Percentiles rank a stretch among this genome's conserved stretches.
Conservation (phyloP, 2,797 vertebrate species). For the Knipowitschia caucasica region DNA sequence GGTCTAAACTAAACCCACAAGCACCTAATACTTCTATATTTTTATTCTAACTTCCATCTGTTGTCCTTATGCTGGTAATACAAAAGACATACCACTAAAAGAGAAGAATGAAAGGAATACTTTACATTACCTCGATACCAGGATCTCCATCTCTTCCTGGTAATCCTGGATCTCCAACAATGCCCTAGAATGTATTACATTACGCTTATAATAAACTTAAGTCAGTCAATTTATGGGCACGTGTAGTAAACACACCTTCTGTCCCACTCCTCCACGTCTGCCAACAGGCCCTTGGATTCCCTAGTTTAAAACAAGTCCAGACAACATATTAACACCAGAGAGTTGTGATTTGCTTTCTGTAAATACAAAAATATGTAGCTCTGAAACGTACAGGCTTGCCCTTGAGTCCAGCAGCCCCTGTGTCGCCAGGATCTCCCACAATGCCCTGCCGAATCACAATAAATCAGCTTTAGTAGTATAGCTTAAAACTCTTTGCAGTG, state of each 20-base stretch:
- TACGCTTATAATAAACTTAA: conserved; percentile 5
- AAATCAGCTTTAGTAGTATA: conserved; percentile 9
- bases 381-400: conserved; percentile 74
- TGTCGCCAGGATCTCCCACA: conserved; percentile 81
- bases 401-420: conserved; percentile 72
- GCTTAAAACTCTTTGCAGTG: conserved; percentile 2
- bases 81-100: no score
- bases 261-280: conserved; percentile 63
- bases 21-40: no score
- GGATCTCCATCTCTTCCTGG: conserved; percentile 76
- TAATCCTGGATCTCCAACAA: conserved; percentile 78
- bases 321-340: conserved; percentile 4
- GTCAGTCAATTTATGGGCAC: background rate
- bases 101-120: no score
- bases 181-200: conserved; percentile 67
- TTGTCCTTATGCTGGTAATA: no score
- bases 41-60: no score
- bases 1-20: no score
- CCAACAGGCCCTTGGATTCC: conserved; percentile 72
- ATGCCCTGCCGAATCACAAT: conserved; percentile 70
- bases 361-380: background rate
- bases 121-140: conserved; percentile 75
- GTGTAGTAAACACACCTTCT: conserved; percentile 63
- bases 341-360: background rate
- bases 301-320: conserved; percentile 47